Percentiles rank a stretch among this genome's conserved stretches.
phyloP scores from a whole-genome alignment of 2,113 vertebrate genomes.

The Nansenia antarctica region DNA sequence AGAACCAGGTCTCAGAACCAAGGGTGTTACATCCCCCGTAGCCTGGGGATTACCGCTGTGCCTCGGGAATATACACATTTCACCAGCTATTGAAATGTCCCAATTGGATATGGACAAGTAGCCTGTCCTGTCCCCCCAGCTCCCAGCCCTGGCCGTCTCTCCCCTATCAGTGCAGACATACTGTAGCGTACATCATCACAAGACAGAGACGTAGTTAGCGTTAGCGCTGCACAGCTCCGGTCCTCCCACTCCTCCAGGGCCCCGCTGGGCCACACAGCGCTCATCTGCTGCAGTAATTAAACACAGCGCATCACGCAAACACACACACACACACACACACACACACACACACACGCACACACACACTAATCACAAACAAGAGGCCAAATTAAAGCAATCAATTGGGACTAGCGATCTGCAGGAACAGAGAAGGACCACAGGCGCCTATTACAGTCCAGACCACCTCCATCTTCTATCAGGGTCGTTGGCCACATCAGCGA shows the following conservation, averaged over 20 bases:
- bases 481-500: conserved; percentile 35
- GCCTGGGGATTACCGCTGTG: not conserved
- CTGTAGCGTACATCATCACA: not conserved
- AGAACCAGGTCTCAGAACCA: not conserved
- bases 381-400: conserved; percentile 68
- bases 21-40: not conserved
- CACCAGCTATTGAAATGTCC: not conserved
- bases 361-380: conserved; percentile 55
- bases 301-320: conserved; percentile 35
- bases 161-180: not conserved
- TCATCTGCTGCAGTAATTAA: conserved; percentile 66
- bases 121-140: not conserved
- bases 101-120: not conserved
- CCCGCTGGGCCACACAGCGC: conserved; percentile 55
- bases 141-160: not conserved
- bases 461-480: conserved; percentile 24
- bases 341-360: conserved; percentile 19
- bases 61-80: not conserved
- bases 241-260: conserved; percentile 43
- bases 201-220: not conserved
- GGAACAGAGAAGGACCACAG: conserved; percentile 47
- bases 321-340: conserved; percentile 24
- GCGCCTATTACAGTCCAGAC: conserved; percentile 24
- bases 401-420: conserved; percentile 60
- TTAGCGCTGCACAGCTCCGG: conserved; percentile 16